phyloP scores from a whole-genome alignment of 2,888 invertebrate genomes.

The Papilio demoleus region DNA sequence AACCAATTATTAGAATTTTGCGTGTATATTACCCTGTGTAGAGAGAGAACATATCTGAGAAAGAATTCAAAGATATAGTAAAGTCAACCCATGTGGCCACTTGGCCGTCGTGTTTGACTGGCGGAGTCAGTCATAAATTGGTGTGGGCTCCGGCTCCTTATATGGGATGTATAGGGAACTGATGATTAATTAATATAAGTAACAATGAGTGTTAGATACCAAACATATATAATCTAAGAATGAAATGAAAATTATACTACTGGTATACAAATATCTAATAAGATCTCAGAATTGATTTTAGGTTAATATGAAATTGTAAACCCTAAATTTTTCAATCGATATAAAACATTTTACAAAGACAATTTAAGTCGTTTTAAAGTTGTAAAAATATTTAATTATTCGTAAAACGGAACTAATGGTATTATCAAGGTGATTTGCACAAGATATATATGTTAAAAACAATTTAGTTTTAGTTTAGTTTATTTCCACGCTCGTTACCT shows the following conservation, averaged over 20 bases:
- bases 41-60: too few species aligned
- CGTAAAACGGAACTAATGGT: background rate
- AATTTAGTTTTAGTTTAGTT: constrained; percentile 1
- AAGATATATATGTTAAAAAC: background rate
- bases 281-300: background rate
- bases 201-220: too few species aligned
- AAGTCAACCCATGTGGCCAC: too few species aligned
- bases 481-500: constrained; percentile 11
- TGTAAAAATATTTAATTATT: background rate
- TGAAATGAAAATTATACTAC: background rate
- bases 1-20: too few species aligned
- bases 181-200: too few species aligned
- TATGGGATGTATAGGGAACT: too few species aligned
- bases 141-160: too few species aligned
- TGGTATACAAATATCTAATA: background rate
- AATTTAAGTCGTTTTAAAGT: background rate
- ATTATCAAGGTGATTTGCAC: constrained; percentile 9
- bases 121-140: too few species aligned
- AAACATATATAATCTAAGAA: background rate
- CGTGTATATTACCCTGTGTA: too few species aligned
- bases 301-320: background rate
- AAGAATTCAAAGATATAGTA: too few species aligned
- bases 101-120: too few species aligned
- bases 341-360: background rate
- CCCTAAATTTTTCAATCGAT: too few species aligned